Base-by-base conservation (phyloP, 2,113 vertebrate species). In the Setophaga kirtlandii region DNA sequence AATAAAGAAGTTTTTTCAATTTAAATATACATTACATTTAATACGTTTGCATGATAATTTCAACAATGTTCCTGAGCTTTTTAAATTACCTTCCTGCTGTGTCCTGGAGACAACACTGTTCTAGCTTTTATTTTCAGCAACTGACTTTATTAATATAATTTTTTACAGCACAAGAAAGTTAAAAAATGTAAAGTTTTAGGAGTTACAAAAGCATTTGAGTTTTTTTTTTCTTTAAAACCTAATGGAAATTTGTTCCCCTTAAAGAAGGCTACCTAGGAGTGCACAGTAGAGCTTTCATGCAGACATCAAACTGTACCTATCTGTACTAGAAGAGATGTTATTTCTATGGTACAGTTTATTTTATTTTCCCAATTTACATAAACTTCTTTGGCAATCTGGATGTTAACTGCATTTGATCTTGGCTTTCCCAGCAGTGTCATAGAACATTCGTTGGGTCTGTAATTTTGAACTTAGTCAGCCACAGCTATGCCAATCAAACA, bases 21-120 rank as follows among this genome's bases (percentile, higher is more conserved):
- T 99, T 98, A 99, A 99, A 99, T 99, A 98, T 98, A 98, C 98
- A 98, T 97, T 98, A 97, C 98, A 98, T 98, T 98, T 98, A 98
- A 98, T 98, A 98, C 98, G 95, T 93, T 97, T 97, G 97, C 95
- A 98, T 98, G 98, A 98, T 98, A 98, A 98, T 98, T 98, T 97
- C 97, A 97, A 97, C 98, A 97, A 85, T 89, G 94, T 98, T 98
- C 97, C 96, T 97, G 93, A 95, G 96, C 90, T 98, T 96, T 98
- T 98, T 95, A 98, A 98, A 99, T 97, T 98, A 96, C 91, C 79
- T 97, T 97, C 96, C 88, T 25, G 46, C 97, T 96, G 95, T 98
- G 97, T 97, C 96, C 96, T 95, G 95, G 76, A 97, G 97, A 97
- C 90, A 97, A 90, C 95, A 93, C 91, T 89, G 95, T 96, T 87